These are phyloP conservation scores for Cerceris rybyensis DNA, from an alignment of 2,888 invertebrate genomes.

Conservation along the genomic window DNA sequence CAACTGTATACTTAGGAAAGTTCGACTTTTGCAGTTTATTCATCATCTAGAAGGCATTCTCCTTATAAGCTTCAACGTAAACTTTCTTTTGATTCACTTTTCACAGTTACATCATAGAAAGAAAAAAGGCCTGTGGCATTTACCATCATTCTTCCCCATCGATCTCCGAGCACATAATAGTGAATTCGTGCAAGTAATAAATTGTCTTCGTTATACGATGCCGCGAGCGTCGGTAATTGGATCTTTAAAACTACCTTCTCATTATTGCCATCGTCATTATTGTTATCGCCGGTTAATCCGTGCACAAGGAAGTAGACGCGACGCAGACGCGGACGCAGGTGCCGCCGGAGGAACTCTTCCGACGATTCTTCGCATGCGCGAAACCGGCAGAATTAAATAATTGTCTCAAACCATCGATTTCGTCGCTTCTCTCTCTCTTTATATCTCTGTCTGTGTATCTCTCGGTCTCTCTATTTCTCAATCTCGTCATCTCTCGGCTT, in stretches of 20 bases:
- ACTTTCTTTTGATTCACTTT: too few species aligned
- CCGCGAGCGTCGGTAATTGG: slow-evolving; percentile 7
- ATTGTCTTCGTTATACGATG: neutral
- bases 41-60: too few species aligned
- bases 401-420: slow-evolving; percentile 50
- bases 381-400: slow-evolving; percentile 51
- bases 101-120: too few species aligned
- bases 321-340: slow-evolving; percentile 33
- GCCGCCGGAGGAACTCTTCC: slow-evolving; percentile 5
- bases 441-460: too few species aligned
- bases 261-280: slow-evolving; percentile 34
- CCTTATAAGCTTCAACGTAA: too few species aligned
- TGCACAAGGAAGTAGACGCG: slow-evolving; percentile 21
- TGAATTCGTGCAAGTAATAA: slow-evolving; percentile 6
- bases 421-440: neutral
- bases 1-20: too few species aligned
- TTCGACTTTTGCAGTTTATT: too few species aligned
- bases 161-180: neutral
- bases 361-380: neutral
- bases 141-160: slow-evolving; percentile 1
- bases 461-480: too few species aligned
- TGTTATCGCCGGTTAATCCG: slow-evolving; percentile 51
- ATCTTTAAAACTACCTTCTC: slow-evolving; percentile 18
- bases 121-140: neutral
- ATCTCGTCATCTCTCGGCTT: too few species aligned